phyloP scores from a whole-genome alignment of 2,113 vertebrate species.

The Calidris pugnax region DNA sequence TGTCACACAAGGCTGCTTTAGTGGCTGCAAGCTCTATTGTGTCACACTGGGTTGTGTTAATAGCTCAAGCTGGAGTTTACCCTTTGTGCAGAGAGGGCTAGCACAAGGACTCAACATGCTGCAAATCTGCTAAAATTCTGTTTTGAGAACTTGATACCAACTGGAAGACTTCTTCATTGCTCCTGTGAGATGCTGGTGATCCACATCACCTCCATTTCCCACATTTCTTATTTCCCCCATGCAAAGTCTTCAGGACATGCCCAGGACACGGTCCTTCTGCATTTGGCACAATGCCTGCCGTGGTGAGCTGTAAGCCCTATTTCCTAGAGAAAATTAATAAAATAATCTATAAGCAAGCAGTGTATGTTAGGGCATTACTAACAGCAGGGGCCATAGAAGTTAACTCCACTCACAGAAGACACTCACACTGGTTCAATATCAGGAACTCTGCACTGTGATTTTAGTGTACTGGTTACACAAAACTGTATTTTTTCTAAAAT shows the following conservation, averaged over 20 bases:
- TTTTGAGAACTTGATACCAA: neutral
- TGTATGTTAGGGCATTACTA: neutral
- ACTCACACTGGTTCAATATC: neutral
- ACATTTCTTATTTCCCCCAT: rapidly evolving
- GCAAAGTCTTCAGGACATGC: neutral
- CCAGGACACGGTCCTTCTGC: neutral
- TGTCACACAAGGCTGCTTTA: conserved; percentile 15
- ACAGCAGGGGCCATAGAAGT: neutral
- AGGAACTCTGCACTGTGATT: neutral
- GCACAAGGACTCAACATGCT: neutral
- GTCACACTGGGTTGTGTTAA: neutral
- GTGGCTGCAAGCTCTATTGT: neutral
- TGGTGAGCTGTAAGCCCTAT: neutral
- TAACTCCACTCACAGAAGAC: neutral
- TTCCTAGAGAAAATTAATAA: neutral
- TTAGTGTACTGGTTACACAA: neutral
- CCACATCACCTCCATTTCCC: neutral
- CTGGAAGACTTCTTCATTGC: neutral
- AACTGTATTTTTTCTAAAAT: neutral
- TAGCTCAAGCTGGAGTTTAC: neutral
- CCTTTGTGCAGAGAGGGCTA: neutral
- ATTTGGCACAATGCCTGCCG: neutral
- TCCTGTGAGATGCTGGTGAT: neutral
- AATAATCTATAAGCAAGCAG: neutral
- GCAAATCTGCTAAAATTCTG: neutral